Conservation (phyloP, 2,888 invertebrate genomes). For the Acronicta leporina region DNA sequence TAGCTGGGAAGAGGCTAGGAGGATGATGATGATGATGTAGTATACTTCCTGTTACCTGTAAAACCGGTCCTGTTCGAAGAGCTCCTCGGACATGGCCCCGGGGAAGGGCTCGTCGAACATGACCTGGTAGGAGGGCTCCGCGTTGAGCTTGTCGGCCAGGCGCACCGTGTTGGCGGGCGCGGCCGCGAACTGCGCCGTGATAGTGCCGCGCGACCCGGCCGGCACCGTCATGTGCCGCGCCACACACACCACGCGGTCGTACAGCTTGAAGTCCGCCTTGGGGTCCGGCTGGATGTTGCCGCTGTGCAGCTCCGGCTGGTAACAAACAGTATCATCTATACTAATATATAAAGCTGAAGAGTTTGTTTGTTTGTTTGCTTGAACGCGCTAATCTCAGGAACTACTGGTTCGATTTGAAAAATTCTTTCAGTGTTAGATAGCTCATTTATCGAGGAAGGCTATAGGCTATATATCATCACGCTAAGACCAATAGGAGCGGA, state of each 20-base stretch:
- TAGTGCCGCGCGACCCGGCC: conserved; percentile 94
- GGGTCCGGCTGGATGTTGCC: conserved; percentile 91
- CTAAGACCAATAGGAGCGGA: too few relatives aligned
- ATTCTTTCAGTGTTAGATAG: too few relatives aligned
- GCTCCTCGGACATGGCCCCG: conserved; percentile 87
- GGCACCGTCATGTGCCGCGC: conserved; percentile 94
- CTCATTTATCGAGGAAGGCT: too few relatives aligned
- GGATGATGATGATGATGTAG: too few relatives aligned
- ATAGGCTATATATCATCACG: too few relatives aligned
- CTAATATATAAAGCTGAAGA: too few relatives aligned
- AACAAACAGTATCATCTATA: too few relatives aligned
- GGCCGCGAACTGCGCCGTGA: conserved; percentile 91
- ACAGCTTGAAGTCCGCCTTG: conserved; percentile 90
- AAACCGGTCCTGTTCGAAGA: conserved; percentile 73
- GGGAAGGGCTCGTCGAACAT: conserved; percentile 94
- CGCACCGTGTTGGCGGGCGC: conserved; percentile 79
- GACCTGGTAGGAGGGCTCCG: conserved; percentile 92
- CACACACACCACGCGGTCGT: conserved; percentile 96
- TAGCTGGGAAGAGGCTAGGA: too few relatives aligned
- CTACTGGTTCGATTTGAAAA: too few relatives aligned
- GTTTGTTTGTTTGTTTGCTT: too few relatives aligned
- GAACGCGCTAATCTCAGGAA: too few relatives aligned
- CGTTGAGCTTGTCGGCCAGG: conserved; percentile 85
- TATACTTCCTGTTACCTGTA: conserved; percentile 68
- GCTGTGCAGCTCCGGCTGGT: conserved; percentile 84